A percentile compares a stretch with the other conserved stretches of the same genome.
These are phyloP conservation scores for Philereme vetulata DNA, from an alignment of 2,888 invertebrate species.

Conservation along the genomic window DNA sequence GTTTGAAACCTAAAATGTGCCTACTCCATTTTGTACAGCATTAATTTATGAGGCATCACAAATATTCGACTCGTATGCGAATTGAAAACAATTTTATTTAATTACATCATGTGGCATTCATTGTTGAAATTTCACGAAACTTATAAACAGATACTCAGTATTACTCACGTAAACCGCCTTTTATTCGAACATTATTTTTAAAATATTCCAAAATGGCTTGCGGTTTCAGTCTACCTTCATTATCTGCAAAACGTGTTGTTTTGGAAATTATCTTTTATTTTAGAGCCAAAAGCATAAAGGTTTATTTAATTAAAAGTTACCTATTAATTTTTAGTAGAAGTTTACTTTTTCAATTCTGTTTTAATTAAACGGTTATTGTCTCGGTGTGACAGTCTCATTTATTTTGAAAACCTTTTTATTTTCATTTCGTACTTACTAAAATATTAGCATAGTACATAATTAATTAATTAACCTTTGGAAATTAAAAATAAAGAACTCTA, in stretches of 20 bases:
- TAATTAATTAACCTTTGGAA: too few species aligned
- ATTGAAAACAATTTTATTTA: too few species aligned
- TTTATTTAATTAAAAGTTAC: conserved; percentile 34
- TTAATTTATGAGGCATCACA: too few species aligned
- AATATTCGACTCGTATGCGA: too few species aligned
- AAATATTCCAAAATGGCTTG: conserved; percentile 14
- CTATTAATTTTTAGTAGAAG: conserved; percentile 36
- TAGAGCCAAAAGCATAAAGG: conserved; percentile 23
- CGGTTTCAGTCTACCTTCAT: conserved; percentile 16
- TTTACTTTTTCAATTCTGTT: conserved; percentile 40
- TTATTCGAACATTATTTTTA: conserved; percentile 15
- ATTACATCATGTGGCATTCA: too few species aligned
- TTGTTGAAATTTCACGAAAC: not conserved
- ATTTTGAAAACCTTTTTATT: conserved; percentile 14
- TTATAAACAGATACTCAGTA: not conserved
- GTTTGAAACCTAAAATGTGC: conserved; percentile 7
- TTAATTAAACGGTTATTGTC: conserved; percentile 37
- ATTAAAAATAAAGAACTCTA: not conserved
- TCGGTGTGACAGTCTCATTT: conserved; percentile 30
- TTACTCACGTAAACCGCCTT: not conserved
- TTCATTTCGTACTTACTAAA: not conserved
- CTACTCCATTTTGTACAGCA: too few species aligned
- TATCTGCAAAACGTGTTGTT: conserved; percentile 8
- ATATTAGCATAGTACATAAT: too few species aligned
- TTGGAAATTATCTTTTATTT: conserved; percentile 31